Conservation (phyloP, 2,113 vertebrate species). For the Leucosticte australis region DNA sequence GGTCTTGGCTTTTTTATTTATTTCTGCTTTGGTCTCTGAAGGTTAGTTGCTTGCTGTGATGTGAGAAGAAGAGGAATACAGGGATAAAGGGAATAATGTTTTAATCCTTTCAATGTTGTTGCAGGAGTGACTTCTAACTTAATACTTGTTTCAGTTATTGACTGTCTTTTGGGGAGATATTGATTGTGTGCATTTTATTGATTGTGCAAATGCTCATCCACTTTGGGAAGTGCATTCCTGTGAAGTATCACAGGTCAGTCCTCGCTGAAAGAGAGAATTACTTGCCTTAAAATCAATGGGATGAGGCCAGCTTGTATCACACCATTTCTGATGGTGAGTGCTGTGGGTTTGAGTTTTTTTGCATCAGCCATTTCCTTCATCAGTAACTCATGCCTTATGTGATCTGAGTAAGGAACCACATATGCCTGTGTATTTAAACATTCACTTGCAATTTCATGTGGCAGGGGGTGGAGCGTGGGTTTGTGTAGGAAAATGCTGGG, state of each 20-base stretch:
- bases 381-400: neutral
- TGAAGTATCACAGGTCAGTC: neutral
- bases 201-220: neutral
- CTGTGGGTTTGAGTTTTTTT: neutral
- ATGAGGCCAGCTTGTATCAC: neutral
- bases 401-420: fast-evolving
- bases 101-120: neutral
- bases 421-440: neutral
- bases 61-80: neutral
- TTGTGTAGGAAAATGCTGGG: neutral
- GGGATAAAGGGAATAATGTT: neutral
- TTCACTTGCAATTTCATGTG: fast-evolving
- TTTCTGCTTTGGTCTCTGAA: neutral
- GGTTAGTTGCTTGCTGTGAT: neutral
- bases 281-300: neutral
- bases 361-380: neutral
- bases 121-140: neutral
- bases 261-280: neutral
- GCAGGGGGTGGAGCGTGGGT: neutral
- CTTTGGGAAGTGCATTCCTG: neutral
- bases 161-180: neutral
- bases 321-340: neutral
- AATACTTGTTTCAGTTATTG: neutral
- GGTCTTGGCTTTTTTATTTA: neutral
- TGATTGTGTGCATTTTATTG: neutral